Evolutionary conservation across 2,797 vertebrate species (phyloP), one percentile per base, ranked within the genome.

Genomic region (Vipera ursinii): DNA sequence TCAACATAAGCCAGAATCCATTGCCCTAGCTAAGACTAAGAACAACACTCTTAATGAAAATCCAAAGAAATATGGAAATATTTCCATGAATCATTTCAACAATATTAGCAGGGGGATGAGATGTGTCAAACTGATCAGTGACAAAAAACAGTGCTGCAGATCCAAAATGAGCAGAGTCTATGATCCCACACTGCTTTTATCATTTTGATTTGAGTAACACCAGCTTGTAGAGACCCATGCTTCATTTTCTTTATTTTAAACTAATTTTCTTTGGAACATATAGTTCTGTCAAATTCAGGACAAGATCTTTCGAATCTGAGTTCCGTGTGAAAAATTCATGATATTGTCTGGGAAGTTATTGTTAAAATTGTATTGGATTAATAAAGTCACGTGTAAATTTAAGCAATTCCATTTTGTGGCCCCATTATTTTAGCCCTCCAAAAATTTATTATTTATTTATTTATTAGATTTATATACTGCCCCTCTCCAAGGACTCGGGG

Each of bases 1-100:
- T 94, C 93, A 94, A 15, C 61, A 51, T 73, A n/a, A 63, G 48
- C 28, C n/a, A 24, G 51, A 32, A 73, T 55, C 63, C 24, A 38
- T 38, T 55, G 4, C 17, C 69, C 28, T 73, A 73, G 20, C n/a
- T 32, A 26, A 55, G 28, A n/a, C 61, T 61, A 60, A 90, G 63
- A 56, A 6, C 28, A 89, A 24, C 22, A 56, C n/a, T 55, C 12
- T 20, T 55, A 32, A n/a, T 4, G 17, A 69, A 61, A 17, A 87
- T 92, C 59, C n/a, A 56, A 53, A 85, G 48, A 59, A 85, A 12
- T 26, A 3, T 26, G 22, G 55, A 92, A 86, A 15, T 24, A 51
- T 51, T 69, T 89, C n/a, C 26, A 60, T 78, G 38, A 69, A 1
- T 26, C 60, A 15, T 48, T 82, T 82, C 44, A 82, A 24, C 78